phyloP scores from a whole-genome alignment of 2,113 vertebrate species.

The Oceanites oceanicus region DNA sequence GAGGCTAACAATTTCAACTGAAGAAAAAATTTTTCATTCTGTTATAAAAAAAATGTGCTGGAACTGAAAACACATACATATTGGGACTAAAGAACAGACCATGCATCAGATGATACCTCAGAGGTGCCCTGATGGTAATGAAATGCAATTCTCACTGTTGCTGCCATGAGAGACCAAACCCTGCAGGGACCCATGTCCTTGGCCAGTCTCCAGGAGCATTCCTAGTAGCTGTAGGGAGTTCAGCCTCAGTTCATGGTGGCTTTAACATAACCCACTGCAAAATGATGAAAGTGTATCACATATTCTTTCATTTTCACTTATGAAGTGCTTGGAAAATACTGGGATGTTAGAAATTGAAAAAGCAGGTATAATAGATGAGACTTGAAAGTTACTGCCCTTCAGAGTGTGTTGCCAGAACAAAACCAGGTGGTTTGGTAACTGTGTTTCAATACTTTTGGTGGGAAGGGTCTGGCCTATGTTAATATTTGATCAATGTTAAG shows the following conservation, averaged over 20 bases:
- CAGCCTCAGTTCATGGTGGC: neutral
- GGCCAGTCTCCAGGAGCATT: neutral
- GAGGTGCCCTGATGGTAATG: neutral
- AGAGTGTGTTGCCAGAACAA: neutral
- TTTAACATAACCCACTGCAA: neutral
- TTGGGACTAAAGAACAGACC: neutral
- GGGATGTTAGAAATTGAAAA: neutral
- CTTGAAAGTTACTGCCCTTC: neutral
- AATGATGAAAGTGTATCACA: neutral
- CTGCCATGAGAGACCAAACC: neutral
- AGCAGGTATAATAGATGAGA: rapidly evolving
- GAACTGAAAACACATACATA: neutral
- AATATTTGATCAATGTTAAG: neutral
- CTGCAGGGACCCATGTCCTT: neutral
- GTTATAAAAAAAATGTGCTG: neutral
- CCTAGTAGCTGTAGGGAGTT: neutral
- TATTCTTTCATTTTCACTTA: neutral
- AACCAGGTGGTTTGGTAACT: neutral
- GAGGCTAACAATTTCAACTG: neutral
- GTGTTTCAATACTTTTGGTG: rapidly evolving
- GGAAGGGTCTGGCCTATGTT: neutral
- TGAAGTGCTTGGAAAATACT: neutral
- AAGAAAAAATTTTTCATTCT: neutral
- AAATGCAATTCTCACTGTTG: neutral
- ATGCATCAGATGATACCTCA: neutral